Evolutionary conservation across 2,888 invertebrate species (phyloP).

Genomic region (Yponomeuta malinellus): DNA sequence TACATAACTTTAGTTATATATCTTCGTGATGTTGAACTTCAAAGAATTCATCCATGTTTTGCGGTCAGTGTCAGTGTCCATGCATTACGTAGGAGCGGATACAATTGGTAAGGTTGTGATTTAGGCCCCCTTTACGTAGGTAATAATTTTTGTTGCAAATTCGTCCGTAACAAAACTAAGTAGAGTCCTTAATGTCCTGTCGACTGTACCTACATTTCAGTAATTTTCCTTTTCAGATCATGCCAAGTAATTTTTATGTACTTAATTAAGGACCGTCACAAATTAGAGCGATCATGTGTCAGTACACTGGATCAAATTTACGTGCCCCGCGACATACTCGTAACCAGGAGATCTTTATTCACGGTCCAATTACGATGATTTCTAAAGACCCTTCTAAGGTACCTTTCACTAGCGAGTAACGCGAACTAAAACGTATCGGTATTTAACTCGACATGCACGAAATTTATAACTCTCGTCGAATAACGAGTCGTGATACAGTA

Average conservation of each 20-base stretch:
- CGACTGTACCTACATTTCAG: too few species aligned
- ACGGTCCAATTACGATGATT: not conserved
- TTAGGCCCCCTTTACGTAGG: too few species aligned
- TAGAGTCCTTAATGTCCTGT: too few species aligned
- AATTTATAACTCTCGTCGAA: slow-evolving; percentile 12
- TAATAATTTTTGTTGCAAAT: too few species aligned
- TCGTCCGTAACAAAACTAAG: too few species aligned
- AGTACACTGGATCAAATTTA: not conserved
- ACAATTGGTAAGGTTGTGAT: too few species aligned
- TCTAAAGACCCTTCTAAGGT: slow-evolving; percentile 2
- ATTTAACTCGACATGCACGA: slow-evolving; percentile 12
- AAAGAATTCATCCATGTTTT: too few species aligned
- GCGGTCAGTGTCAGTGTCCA: too few species aligned
- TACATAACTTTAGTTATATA: too few species aligned
- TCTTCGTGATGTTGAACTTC: too few species aligned
- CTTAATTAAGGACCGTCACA: not conserved
- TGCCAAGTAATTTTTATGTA: not conserved
- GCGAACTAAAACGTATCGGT: slow-evolving; percentile 8
- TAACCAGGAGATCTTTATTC: not conserved
- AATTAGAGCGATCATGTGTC: not conserved
- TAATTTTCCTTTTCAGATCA: too few species aligned
- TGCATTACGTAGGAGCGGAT: too few species aligned
- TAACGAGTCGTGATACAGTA: slow-evolving; percentile 20
- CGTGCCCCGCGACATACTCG: not conserved
- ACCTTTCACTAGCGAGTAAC: slow-evolving; percentile 11